A percentile compares a stretch with the other conserved stretches of the same genome.
These are phyloP conservation scores for Phacellophora camtschatica DNA, from an alignment of 30 jellyfish, hydroid and myxozoan species.

Conservation along the genomic window DNA sequence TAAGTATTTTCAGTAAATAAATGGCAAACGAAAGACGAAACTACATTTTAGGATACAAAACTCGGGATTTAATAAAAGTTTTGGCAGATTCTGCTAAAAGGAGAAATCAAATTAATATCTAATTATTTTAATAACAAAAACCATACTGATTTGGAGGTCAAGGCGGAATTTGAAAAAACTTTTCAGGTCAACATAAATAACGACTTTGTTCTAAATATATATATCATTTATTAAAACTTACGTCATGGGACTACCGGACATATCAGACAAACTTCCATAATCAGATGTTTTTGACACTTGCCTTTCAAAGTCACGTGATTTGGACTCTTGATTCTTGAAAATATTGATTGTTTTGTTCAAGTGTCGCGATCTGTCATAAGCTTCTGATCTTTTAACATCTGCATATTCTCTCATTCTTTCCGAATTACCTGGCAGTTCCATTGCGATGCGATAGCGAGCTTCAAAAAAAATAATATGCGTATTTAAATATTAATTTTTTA, in stretches of 20 bases:
- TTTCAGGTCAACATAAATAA: too few relatives aligned
- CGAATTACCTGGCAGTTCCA: slow-evolving; percentile 58
- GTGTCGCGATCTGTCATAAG: slow-evolving; percentile 54
- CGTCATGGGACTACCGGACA: slow-evolving; percentile 71
- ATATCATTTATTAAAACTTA: background rate
- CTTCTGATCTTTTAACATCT: slow-evolving; percentile 59
- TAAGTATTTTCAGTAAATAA: too few relatives aligned
- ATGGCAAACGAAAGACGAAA: background rate
- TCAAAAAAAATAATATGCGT: background rate
- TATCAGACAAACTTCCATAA: slow-evolving; percentile 73
- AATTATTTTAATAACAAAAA: too few relatives aligned
- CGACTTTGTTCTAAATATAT: too few relatives aligned
- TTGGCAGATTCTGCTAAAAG: background rate
- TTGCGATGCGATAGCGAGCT: slow-evolving; percentile 78
- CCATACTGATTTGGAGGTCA: too few relatives aligned
- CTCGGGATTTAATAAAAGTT: background rate
- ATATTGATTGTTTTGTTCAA: slow-evolving; percentile 15
- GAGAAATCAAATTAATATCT: too few relatives aligned
- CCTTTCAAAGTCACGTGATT: slow-evolving; percentile 48
- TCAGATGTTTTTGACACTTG: slow-evolving; percentile 67
- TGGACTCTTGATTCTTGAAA: background rate
- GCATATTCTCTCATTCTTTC: slow-evolving; percentile 46
- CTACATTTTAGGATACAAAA: background rate
- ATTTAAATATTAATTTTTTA: too few relatives aligned
- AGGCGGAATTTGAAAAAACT: too few relatives aligned